Base-by-base conservation (phyloP, 1,140 invertebrate genomes). In the Mylabris phalerata region DNA sequence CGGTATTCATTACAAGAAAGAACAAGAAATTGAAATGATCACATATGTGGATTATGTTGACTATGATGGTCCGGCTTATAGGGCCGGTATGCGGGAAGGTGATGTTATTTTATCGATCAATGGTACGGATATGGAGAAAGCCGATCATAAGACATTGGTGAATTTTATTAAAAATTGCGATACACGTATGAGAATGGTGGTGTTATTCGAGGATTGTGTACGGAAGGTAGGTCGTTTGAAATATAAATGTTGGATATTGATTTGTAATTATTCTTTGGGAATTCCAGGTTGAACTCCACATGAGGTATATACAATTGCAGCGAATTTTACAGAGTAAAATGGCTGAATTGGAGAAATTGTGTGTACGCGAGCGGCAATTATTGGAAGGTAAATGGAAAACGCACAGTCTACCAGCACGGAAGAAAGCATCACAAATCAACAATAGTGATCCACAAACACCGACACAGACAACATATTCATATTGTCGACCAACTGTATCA, bases 31-130 rank as follows among this genome's bases (percentile, higher is more conserved):
- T 52, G 93, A 95, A 73, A 91, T 96, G 78, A 93, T 96, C 24
- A 95, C 93, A 0, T 97, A 96, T 68, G 93, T 97, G 25, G 93
- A 97, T 72, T 94, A 93, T 69, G 91, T 97, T n/a, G 93, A 95
- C 64, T 86, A 88, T 55, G 89, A 93, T 55, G 92, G 93, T 0
- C 87, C 93, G 4, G 93, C 93, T 0, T 92, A 89, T 61, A 81
- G 85, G 59, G 90, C 93, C 0, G 93, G 94, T 0, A 94, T 97
- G 90, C 80, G 92, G 1, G 90, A 93, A 75, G 93, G 93, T 42
- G 94, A 96, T 74, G 92, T 97, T 1, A 95, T 97, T 62, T 76
- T 97, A 10, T 93, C 93, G 9, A 95, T 97, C 62, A 96, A 97
- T 76, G 93, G 94, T 2, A 84, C 84, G 32, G 89, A 93, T 69